These are phyloP conservation scores for Psophia crepitans DNA, from an alignment of 2,113 vertebrate genomes.

Conservation along the genomic window DNA sequence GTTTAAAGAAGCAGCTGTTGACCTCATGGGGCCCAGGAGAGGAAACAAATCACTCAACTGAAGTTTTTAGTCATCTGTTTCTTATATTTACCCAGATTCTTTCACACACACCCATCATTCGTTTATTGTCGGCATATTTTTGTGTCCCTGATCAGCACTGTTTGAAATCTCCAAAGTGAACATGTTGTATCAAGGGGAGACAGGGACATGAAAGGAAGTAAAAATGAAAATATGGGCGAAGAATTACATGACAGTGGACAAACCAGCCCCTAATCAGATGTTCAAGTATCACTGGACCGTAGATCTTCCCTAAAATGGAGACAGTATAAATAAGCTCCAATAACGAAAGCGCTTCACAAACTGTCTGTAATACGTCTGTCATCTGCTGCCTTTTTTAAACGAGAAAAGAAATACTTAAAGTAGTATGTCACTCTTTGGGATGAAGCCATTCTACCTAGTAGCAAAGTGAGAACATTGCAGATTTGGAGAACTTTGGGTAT, in stretches of 20 bases:
- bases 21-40: not conserved
- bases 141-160: not conserved
- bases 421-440: not conserved
- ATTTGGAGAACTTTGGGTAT: not conserved
- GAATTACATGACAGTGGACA: not conserved
- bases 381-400: not conserved
- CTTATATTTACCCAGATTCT: not conserved
- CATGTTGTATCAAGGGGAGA: accelerated
- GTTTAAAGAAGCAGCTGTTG: not conserved
- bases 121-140: not conserved
- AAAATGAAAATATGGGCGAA: not conserved
- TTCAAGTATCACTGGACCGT: not conserved
- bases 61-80: not conserved
- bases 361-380: not conserved
- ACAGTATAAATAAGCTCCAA: not conserved
- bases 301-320: not conserved
- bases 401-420: not conserved
- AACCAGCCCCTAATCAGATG: not conserved
- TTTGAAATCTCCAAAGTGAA: not conserved
- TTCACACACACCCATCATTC: not conserved
- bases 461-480: not conserved
- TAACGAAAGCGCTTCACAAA: not conserved
- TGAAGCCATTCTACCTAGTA: not conserved
- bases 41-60: not conserved
- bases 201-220: not conserved